Evolutionary conservation across 2,888 invertebrate species (phyloP).

Genomic region (Andrena marginata): DNA sequence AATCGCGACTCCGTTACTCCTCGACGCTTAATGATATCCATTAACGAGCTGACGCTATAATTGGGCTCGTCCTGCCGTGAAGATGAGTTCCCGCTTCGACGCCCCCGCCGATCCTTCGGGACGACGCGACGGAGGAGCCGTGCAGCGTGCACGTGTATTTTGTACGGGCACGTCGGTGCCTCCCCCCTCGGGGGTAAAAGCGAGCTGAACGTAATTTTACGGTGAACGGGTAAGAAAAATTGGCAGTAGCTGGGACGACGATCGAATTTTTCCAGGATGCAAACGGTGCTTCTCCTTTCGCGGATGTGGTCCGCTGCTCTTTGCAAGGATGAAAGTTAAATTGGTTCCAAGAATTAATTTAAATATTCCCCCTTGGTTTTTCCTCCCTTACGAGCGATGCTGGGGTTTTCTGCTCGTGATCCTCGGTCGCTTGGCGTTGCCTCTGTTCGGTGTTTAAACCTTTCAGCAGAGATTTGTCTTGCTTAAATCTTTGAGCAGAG

Average conservation of each 20-base stretch:
- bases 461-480: not conserved
- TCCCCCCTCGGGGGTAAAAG: not conserved
- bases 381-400: not conserved
- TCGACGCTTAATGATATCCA: slow-evolving; percentile 52
- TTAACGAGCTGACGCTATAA: slow-evolving; percentile 68
- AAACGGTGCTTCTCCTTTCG: not conserved
- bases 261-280: slow-evolving; percentile 9
- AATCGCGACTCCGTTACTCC: not conserved
- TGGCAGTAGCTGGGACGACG: slow-evolving; percentile 40
- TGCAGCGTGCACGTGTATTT: slow-evolving; percentile 2
- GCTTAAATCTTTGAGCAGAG: too few relatives aligned
- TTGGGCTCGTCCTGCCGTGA: slow-evolving; percentile 69
- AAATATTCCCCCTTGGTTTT: slow-evolving; percentile 4
- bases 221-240: slow-evolving; percentile 75
- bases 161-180: not conserved
- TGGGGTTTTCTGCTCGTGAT: not conserved
- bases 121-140: not conserved
- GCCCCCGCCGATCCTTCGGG: slow-evolving; percentile 40
- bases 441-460: not conserved
- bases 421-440: not conserved
- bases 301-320: not conserved
- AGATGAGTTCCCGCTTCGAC: slow-evolving; percentile 57
- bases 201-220: slow-evolving; percentile 71
- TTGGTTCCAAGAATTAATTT: slow-evolving; percentile 28
- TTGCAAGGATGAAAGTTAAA: slow-evolving; percentile 11